phyloP scores from a whole-genome alignment of 1,140 invertebrate genomes.

The Bicyclus anynana region DNA sequence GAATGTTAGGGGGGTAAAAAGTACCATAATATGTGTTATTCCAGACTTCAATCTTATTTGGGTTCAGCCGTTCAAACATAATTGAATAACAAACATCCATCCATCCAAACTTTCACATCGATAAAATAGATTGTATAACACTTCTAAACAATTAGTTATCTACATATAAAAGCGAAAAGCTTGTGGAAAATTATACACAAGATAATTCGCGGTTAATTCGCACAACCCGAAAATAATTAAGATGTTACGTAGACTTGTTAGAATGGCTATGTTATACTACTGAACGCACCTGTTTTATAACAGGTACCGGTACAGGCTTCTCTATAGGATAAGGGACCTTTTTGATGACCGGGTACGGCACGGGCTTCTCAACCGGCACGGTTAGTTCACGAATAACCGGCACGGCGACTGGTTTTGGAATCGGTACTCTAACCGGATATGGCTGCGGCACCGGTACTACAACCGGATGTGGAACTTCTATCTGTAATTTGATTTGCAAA shows the following conservation, averaged over 20 bases:
- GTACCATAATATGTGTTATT: too few species aligned
- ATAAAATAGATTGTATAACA: too few species aligned
- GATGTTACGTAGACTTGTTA: not conserved
- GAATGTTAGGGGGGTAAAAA: too few species aligned
- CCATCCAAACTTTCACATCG: too few species aligned
- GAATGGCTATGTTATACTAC: conserved; percentile 1
- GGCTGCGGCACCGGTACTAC: conserved; percentile 81
- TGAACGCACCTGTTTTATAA: conserved; percentile 79
- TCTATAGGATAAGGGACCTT: conserved; percentile 82
- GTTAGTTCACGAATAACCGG: conserved; percentile 81
- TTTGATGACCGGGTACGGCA: conserved; percentile 83
- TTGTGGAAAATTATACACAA: not conserved
- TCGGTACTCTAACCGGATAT: conserved; percentile 82
- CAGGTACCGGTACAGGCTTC: conserved; percentile 80
- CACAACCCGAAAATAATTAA: not conserved
- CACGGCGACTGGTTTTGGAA: conserved; percentile 81
- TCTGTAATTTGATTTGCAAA: conserved; percentile 51
- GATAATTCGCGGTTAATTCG: not conserved
- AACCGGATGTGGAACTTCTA: conserved; percentile 80
- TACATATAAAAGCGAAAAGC: too few species aligned
- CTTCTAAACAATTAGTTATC: too few species aligned
- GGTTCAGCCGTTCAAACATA: too few species aligned
- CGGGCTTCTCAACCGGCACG: conserved; percentile 82
- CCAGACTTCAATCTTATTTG: too few species aligned
- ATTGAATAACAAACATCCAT: too few species aligned